Conservation (phyloP, 2,888 invertebrate genomes). For the Hylaea fasciaria region DNA sequence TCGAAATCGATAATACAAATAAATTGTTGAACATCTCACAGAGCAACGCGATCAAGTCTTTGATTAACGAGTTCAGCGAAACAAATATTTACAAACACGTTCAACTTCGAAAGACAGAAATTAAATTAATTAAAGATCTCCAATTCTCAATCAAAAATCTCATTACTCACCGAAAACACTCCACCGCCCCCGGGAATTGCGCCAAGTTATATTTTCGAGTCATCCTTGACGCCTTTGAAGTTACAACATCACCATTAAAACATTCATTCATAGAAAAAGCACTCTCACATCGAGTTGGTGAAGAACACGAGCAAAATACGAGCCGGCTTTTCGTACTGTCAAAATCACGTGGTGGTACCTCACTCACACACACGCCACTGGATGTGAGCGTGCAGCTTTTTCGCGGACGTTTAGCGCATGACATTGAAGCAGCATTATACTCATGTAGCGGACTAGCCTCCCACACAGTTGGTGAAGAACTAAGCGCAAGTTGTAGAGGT, state of each 20-base stretch:
- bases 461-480: slow-evolving; percentile 84
- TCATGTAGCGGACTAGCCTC: slow-evolving; percentile 83
- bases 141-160: slow-evolving; percentile 59
- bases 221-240: slow-evolving; percentile 54
- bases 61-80: slow-evolving; percentile 38
- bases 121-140: slow-evolving; percentile 53
- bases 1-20: slow-evolving; percentile 27
- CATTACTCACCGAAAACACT: slow-evolving; percentile 72
- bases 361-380: slow-evolving; percentile 66
- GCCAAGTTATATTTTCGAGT: slow-evolving; percentile 55
- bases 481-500: slow-evolving; percentile 81
- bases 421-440: slow-evolving; percentile 74
- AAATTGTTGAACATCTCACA: slow-evolving; percentile 30
- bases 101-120: slow-evolving; percentile 40
- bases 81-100: slow-evolving; percentile 52
- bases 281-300: slow-evolving; percentile 64
- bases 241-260: slow-evolving; percentile 61
- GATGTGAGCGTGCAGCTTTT: slow-evolving; percentile 68
- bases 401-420: slow-evolving; percentile 75
- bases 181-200: slow-evolving; percentile 64
- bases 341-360: slow-evolving; percentile 76
- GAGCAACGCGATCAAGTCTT: slow-evolving; percentile 36
- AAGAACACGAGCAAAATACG: slow-evolving; percentile 45
- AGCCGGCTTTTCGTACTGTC: slow-evolving; percentile 74
- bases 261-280: slow-evolving; percentile 60